Conservation (phyloP, 2,797 vertebrate species). For the Sebastes minor region DNA sequence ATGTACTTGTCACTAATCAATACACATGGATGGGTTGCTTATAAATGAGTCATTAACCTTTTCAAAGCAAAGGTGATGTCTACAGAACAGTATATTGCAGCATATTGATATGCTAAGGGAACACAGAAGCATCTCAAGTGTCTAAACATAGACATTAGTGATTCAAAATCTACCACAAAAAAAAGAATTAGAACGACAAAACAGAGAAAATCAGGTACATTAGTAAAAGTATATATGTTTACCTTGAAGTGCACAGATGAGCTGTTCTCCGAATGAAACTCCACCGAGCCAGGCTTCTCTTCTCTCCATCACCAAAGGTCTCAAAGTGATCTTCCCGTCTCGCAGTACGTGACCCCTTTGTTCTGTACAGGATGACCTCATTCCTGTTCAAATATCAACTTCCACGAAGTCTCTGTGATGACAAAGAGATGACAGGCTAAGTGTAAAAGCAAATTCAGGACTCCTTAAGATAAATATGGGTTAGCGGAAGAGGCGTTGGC, state of each 20-base stretch:
- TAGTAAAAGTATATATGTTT: neutral
- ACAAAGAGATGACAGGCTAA: slow-evolving; percentile 22
- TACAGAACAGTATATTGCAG: neutral
- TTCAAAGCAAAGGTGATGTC: neutral
- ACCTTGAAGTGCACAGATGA: neutral
- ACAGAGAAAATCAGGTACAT: neutral
- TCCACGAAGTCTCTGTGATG: slow-evolving; percentile 12
- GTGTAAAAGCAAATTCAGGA: neutral
- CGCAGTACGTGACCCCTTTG: neutral
- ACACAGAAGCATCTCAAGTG: neutral
- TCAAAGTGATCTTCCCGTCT: neutral
- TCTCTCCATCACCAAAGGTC: neutral
- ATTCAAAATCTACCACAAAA: neutral
- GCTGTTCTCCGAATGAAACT: neutral
- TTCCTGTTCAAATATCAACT: neutral
- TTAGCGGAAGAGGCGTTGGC: slow-evolving; percentile 37
- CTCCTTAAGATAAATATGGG: slow-evolving; percentile 23
- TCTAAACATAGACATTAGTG: neutral
- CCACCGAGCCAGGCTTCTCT: neutral
- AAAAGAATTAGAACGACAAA: neutral
- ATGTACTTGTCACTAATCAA: neutral
- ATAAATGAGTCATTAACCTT: neutral
- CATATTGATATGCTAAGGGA: neutral
- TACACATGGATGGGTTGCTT: neutral
- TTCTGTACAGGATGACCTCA: neutral